These are phyloP conservation scores for Syngnathus floridae DNA, from an alignment of 2,113 vertebrate species.

Conservation along the genomic window DNA sequence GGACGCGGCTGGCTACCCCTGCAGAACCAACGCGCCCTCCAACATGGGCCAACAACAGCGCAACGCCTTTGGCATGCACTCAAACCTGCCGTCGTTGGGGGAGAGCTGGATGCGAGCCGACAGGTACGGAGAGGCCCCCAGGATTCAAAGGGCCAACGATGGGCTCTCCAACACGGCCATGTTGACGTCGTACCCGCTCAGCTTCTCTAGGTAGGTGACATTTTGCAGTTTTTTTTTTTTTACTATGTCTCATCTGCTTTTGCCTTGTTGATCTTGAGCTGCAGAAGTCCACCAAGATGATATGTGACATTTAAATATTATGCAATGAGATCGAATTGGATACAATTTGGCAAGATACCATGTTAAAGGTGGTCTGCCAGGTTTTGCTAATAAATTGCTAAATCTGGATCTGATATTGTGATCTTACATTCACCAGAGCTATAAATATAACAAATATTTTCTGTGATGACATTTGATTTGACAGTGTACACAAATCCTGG, in stretches of 20 bases:
- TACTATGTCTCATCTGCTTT: slow-evolving; percentile 7
- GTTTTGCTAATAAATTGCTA: not conserved
- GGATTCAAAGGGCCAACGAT: slow-evolving; percentile 69
- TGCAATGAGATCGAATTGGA: not conserved
- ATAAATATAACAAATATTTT: not conserved
- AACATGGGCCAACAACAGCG: slow-evolving; percentile 76
- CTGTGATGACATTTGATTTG: not conserved
- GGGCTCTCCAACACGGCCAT: slow-evolving; percentile 57
- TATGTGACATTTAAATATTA: not conserved
- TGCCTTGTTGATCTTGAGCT: not conserved
- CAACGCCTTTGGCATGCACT: slow-evolving; percentile 86
- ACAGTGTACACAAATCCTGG: not conserved
- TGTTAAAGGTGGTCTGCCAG: not conserved
- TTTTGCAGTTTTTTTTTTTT: not conserved
- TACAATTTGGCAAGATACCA: not conserved
- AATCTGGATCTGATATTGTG: not conserved
- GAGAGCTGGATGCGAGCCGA: slow-evolving; percentile 81
- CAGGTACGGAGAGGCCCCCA: slow-evolving; percentile 71
- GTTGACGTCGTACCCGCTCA: slow-evolving; percentile 75
- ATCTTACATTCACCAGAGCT: not conserved
- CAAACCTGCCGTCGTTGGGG: slow-evolving; percentile 67
- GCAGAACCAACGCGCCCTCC: slow-evolving; percentile 70
- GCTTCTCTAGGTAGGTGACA: slow-evolving; percentile 79
- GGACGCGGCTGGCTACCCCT: slow-evolving; percentile 71
- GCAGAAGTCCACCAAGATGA: not conserved